Evolutionary conservation across 2,113 vertebrate genomes (phyloP).

Genomic region (Serinus canaria): DNA sequence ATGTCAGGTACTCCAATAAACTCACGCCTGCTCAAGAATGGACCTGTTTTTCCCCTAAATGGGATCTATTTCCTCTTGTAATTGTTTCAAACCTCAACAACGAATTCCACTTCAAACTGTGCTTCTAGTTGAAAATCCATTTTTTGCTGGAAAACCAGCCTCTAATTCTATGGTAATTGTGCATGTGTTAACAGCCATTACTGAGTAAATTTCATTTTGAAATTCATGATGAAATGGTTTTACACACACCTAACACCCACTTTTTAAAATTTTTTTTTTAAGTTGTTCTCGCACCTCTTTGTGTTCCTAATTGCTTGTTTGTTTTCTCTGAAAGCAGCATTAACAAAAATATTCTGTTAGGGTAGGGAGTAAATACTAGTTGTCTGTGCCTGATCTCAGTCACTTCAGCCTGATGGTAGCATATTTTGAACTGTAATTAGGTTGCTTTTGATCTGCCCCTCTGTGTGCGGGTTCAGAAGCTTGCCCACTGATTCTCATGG

Average conservation of each 20-base stretch:
- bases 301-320: not conserved
- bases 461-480: not conserved
- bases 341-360: not conserved
- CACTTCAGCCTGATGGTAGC: not conserved
- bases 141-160: not conserved
- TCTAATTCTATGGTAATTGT: not conserved
- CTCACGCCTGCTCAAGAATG: not conserved
- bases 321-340: conserved; percentile 19
- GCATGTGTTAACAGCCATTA: not conserved
- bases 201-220: conserved; percentile 14
- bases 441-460: not conserved
- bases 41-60: not conserved
- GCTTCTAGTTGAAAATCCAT: not conserved
- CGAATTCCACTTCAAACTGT: not conserved
- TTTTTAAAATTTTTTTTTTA: not conserved
- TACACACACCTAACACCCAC: not conserved
- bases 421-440: not conserved
- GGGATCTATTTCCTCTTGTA: not conserved
- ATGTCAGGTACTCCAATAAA: not conserved
- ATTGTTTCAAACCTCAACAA: not conserved
- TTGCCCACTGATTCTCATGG: not conserved
- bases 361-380: not conserved
- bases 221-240: not conserved
- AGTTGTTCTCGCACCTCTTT: not conserved
- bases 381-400: not conserved